Conservation (phyloP, 2,113 vertebrate genomes). For the Clupea harengus region DNA sequence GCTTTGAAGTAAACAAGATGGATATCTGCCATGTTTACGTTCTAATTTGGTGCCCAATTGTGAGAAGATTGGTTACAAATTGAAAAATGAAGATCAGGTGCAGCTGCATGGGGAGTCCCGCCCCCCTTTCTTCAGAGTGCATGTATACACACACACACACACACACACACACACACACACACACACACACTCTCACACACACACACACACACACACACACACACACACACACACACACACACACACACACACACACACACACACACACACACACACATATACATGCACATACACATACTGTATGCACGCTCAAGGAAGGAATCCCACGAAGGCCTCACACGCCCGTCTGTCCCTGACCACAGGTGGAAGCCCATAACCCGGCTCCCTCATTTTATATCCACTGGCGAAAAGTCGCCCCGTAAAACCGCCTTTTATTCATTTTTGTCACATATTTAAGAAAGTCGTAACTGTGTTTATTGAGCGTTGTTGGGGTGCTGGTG, state of each 20-base stretch:
- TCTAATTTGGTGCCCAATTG: constrained; percentile 71
- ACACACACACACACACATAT: background rate
- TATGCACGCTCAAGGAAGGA: background rate
- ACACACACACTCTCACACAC: background rate
- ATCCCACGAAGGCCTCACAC: background rate
- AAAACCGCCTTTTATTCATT: constrained; percentile 59
- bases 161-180: constrained; percentile 26
- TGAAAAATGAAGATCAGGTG: constrained; percentile 78
- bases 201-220: background rate
- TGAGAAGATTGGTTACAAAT: constrained; percentile 75
- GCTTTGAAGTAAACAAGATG: constrained; percentile 74
- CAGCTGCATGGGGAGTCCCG: constrained; percentile 57
- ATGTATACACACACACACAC: constrained; percentile 41
- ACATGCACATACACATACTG: background rate
- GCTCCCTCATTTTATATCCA: constrained; percentile 32
- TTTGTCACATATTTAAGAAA: constrained; percentile 69
- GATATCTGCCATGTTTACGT: constrained; percentile 73
- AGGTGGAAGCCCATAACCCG: constrained; percentile 37
- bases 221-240: background rate
- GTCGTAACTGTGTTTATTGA: constrained; percentile 63
- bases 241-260: too few relatives aligned
- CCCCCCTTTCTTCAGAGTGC: constrained; percentile 23
- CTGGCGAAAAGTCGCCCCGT: constrained; percentile 46
- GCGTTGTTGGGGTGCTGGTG: constrained; percentile 32
- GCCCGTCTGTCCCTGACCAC: constrained; percentile 13